Conservation (phyloP, 2,888 invertebrate species). For the Elgonia sp. region DNA sequence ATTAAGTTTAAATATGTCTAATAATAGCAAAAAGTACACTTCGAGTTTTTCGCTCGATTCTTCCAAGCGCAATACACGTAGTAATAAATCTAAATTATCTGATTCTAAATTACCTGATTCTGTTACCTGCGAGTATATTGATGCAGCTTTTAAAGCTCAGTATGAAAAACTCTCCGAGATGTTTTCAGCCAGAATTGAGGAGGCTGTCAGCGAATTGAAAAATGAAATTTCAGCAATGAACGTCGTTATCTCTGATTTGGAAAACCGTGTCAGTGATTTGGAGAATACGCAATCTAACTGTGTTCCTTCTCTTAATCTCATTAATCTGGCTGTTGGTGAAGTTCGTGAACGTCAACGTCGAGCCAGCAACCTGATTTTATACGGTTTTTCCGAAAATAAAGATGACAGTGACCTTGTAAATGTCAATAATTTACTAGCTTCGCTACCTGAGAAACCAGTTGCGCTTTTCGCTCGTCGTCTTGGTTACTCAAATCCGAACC, state of each 20-base stretch:
- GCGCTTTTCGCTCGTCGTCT: not conserved
- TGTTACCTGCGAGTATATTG: not conserved
- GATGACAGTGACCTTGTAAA: constrained; percentile 1
- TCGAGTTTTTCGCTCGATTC: not conserved
- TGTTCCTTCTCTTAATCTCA: too few relatives aligned
- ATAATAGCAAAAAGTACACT: not conserved
- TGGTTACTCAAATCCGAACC: not conserved
- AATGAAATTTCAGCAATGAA: too few relatives aligned
- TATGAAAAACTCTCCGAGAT: not conserved
- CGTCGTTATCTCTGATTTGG: too few relatives aligned
- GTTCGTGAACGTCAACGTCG: constrained; percentile 1
- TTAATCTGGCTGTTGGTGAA: not conserved
- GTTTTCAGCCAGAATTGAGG: too few relatives aligned
- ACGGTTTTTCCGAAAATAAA: not conserved
- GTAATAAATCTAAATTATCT: not conserved
- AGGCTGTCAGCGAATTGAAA: too few relatives aligned
- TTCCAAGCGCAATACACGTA: not conserved
- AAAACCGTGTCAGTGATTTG: too few relatives aligned
- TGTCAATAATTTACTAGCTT: not conserved
- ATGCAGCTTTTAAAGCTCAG: not conserved
- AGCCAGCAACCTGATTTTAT: not conserved
- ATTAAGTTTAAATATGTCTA: not conserved
- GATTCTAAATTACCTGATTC: not conserved
- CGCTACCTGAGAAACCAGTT: not conserved
- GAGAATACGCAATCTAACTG: too few relatives aligned